Evolutionary conservation across 2,797 vertebrate species (phyloP).

Genomic region (Cottoperca gobio): DNA sequence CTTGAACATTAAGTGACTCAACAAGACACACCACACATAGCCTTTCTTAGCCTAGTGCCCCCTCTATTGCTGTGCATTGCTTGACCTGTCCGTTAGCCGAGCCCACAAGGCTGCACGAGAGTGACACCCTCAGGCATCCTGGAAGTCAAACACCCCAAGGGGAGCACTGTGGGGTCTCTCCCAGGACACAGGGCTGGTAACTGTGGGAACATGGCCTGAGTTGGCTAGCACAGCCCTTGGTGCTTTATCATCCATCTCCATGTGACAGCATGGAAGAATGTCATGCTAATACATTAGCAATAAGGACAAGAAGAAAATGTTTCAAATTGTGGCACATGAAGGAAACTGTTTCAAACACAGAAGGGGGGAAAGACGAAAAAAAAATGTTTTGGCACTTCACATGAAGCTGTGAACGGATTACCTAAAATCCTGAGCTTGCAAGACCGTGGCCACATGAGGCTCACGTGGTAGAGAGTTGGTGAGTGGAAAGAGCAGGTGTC

Average conservation of each 20-base stretch:
- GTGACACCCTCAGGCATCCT: conserved; percentile 25
- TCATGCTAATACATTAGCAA: conserved; percentile 22
- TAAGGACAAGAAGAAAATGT: conserved; percentile 3
- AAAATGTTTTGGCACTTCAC: conserved; percentile 64
- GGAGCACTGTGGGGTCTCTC: conserved; percentile 24
- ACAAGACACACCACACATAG: conserved; percentile 33
- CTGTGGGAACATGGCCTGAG: conserved; percentile 51
- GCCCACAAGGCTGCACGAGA: conserved; percentile 1
- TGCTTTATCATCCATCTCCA: conserved; percentile 43
- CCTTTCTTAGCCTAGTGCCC: conserved; percentile 6
- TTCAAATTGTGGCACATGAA: conserved; percentile 42
- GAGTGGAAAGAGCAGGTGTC: conserved; percentile 25
- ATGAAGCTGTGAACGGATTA: conserved; percentile 41
- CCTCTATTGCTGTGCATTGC: conserved; percentile 50
- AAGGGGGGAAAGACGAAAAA: not conserved
- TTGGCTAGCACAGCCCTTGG: conserved; percentile 58
- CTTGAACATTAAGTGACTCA: conserved; percentile 48
- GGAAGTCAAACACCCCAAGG: conserved; percentile 25
- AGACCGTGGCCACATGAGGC: conserved; percentile 44
- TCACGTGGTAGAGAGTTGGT: conserved; percentile 19
- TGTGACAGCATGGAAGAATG: conserved; percentile 44
- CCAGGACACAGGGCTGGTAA: conserved; percentile 41
- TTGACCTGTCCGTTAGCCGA: conserved; percentile 2
- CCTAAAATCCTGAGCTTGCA: conserved; percentile 54
- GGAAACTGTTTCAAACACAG: conserved; percentile 6